A percentile compares a stretch with the other conserved stretches of the same genome.
Conservation (phyloP, 2,797 vertebrate genomes). For the Dromococcyx pavoninus region DNA sequence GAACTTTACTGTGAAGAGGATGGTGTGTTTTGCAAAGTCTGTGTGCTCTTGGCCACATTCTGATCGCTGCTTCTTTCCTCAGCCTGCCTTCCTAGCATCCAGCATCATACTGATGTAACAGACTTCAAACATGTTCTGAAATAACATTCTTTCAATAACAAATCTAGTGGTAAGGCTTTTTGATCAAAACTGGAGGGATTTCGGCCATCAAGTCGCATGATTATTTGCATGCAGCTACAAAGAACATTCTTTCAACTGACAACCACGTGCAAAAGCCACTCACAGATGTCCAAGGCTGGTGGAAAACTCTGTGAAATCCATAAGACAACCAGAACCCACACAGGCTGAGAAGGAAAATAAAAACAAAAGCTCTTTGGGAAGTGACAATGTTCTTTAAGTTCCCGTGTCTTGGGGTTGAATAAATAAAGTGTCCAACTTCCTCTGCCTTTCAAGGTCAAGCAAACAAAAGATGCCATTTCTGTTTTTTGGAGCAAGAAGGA, state of each 20-base stretch:
- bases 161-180: background rate
- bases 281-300: conserved; percentile 10
- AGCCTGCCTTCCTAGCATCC: background rate
- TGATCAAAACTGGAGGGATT: background rate
- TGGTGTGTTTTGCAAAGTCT: background rate
- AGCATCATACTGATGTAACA: background rate
- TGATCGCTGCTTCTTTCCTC: background rate
- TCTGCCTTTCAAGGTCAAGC: conserved; percentile 47
- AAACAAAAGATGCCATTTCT: conserved; percentile 44
- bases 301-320: conserved; percentile 7
- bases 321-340: conserved; percentile 31
- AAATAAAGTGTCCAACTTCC: conserved; percentile 57
- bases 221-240: background rate
- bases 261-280: background rate
- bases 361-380: conserved; percentile 41
- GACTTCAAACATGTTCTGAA: conserved; percentile 18
- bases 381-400: conserved; percentile 44
- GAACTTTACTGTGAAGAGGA: background rate
- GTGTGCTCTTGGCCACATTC: background rate
- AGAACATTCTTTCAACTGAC: background rate
- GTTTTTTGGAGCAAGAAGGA: background rate
- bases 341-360: conserved; percentile 29
- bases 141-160: background rate
- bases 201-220: background rate
- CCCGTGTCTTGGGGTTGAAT: conserved; percentile 43